phyloP scores from a whole-genome alignment of 1,140 invertebrate species.

The Sycophaga agraensis region DNA sequence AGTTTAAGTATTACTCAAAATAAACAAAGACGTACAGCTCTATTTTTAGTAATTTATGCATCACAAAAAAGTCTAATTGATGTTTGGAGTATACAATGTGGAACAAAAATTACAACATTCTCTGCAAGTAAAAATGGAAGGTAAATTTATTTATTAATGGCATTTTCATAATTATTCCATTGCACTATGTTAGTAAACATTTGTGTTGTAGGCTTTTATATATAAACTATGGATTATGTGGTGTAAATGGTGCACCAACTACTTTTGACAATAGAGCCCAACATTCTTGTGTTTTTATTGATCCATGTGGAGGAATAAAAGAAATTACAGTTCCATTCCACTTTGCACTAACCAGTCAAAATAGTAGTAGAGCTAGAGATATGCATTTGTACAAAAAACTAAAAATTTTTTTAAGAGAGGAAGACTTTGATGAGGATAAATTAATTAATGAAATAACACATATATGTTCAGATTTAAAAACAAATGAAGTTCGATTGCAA shows the following conservation, averaged over 20 bases:
- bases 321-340: slow-evolving; percentile 88
- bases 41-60: slow-evolving; percentile 85
- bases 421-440: slow-evolving; percentile 59
- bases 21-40: slow-evolving; percentile 56
- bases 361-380: slow-evolving; percentile 72
- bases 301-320: slow-evolving; percentile 77
- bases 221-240: slow-evolving; percentile 77
- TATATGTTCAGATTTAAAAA: slow-evolving; percentile 70
- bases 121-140: slow-evolving; percentile 79
- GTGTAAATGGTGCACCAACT: slow-evolving; percentile 58
- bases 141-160: slow-evolving; percentile 36
- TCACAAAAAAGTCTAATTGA: slow-evolving; percentile 82
- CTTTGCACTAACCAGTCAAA: slow-evolving; percentile 81
- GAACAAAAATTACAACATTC: slow-evolving; percentile 86
- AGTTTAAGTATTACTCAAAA: slow-evolving; percentile 43
- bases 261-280: slow-evolving; percentile 58
- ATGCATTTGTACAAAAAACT: slow-evolving; percentile 82
- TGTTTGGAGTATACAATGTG: slow-evolving; percentile 83
- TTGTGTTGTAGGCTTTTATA: slow-evolving; percentile 65
- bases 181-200: background rate
- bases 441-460: slow-evolving; percentile 57
- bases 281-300: slow-evolving; percentile 78
- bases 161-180: background rate
- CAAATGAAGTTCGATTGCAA: slow-evolving; percentile 70
- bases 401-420: slow-evolving; percentile 67